These are phyloP conservation scores for Philereme transversata DNA, from an alignment of 2,888 invertebrate genomes.

Conservation along the genomic window DNA sequence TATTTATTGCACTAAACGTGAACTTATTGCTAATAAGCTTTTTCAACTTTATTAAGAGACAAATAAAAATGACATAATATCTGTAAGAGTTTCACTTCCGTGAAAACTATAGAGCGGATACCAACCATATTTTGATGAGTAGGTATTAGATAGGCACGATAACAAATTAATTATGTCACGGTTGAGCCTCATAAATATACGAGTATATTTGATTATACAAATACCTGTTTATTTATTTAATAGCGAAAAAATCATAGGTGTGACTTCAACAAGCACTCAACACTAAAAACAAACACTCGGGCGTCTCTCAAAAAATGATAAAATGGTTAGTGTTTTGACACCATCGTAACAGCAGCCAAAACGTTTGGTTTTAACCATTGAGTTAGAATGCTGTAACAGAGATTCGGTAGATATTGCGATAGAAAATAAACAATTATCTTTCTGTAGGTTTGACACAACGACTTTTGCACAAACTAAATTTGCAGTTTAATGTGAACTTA, in stretches of 20 bases:
- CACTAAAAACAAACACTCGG: constrained; percentile 35
- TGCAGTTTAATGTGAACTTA: too few relatives aligned
- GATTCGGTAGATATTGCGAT: constrained; percentile 6
- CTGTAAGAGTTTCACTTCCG: too few relatives aligned
- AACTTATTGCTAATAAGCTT: too few relatives aligned
- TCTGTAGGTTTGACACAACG: constrained; percentile 8
- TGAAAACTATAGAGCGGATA: too few relatives aligned
- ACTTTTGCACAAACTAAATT: neutral
- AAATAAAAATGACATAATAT: too few relatives aligned
- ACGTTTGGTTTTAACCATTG: constrained; percentile 19
- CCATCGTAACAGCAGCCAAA: neutral
- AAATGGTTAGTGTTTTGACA: constrained; percentile 12
- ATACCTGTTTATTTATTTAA: constrained; percentile 45
- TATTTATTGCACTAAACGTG: too few relatives aligned
- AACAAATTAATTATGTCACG: constrained; percentile 32
- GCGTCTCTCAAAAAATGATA: constrained; percentile 20
- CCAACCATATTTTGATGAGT: too few relatives aligned
- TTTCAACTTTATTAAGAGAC: too few relatives aligned
- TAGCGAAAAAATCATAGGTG: constrained; percentile 50
- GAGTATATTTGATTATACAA: constrained; percentile 46
- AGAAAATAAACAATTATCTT: neutral
- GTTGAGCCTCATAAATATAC: constrained; percentile 38
- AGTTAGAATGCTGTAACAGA: neutral
- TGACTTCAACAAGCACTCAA: constrained; percentile 44
- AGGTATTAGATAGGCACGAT: too few relatives aligned